Conservation (phyloP, 1,140 invertebrate genomes). For the Eriocheir sinensis region DNA sequence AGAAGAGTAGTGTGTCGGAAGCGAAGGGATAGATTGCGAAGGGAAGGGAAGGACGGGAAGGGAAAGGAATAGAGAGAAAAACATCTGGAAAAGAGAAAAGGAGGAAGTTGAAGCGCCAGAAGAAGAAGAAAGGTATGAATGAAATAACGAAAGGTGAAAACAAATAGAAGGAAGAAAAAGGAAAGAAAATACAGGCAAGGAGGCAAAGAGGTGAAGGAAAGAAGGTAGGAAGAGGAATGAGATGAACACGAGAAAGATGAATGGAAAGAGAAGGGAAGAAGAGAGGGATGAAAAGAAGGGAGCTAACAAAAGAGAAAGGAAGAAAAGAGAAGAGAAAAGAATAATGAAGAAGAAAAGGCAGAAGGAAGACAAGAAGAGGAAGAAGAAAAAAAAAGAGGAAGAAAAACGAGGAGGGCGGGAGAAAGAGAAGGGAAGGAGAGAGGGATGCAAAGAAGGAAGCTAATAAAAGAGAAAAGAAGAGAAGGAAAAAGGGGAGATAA, state of each 20-base stretch:
- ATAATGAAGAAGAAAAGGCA: not conserved
- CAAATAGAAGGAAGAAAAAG: not conserved
- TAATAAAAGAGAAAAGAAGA: too few relatives aligned
- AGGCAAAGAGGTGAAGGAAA: not conserved
- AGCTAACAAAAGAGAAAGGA: not conserved
- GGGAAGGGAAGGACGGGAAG: not conserved
- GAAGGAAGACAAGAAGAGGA: not conserved
- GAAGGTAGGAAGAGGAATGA: not conserved
- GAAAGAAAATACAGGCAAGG: not conserved
- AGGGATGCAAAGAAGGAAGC: not conserved
- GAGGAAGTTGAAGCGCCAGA: not conserved
- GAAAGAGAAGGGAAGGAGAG: not conserved
- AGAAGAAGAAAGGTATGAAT: not conserved
- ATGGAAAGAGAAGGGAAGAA: not conserved
- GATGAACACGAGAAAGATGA: not conserved
- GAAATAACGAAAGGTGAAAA: not conserved
- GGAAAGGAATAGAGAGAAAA: not conserved
- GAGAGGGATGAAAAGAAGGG: not conserved
- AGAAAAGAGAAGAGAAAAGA: not conserved
- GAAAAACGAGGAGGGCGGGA: not conserved
- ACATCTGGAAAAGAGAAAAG: not conserved
- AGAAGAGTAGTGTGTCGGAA: not conserved
- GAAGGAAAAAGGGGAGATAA: too few relatives aligned
- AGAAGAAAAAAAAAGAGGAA: not conserved
- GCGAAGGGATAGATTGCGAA: not conserved